phyloP scores from a whole-genome alignment of 92 coral and sea anemone species.

The Phenganax subtilis region DNA sequence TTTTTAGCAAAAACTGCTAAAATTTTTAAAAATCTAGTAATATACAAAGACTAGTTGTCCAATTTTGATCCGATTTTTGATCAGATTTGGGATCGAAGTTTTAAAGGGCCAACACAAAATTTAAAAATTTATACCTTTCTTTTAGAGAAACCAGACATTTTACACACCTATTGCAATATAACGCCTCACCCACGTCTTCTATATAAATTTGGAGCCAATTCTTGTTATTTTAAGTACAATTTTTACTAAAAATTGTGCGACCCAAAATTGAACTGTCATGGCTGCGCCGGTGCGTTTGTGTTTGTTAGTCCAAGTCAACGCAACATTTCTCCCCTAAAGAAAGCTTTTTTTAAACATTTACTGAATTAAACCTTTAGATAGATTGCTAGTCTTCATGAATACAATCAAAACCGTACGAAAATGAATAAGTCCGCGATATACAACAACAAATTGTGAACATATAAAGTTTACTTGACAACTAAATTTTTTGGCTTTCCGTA shows the following conservation, averaged over 20 bases:
- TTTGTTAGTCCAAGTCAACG: slow-evolving; percentile 24
- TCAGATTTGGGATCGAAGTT: slow-evolving; percentile 11
- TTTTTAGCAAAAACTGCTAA: slow-evolving; percentile 3
- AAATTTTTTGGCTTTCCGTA: slow-evolving; percentile 16
- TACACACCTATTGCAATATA: not conserved
- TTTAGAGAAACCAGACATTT: not conserved
- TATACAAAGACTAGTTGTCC: slow-evolving; percentile 22
- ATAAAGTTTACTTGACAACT: not conserved
- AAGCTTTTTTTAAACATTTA: not conserved
- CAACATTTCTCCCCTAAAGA: slow-evolving; percentile 13
- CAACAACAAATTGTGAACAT: not conserved
- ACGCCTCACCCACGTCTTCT: not conserved
- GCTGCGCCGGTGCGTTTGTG: slow-evolving; percentile 24
- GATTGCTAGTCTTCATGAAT: slow-evolving; percentile 12
- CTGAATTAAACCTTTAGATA: slow-evolving; percentile 16
- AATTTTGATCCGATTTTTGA: slow-evolving; percentile 41
- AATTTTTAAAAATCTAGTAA: slow-evolving; percentile 23
- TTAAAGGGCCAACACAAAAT: slow-evolving; percentile 10
- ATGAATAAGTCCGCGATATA: not conserved
- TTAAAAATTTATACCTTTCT: not conserved
- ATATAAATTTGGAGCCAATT: not conserved
- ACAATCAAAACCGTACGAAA: not conserved
- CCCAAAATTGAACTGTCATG: slow-evolving; percentile 19
- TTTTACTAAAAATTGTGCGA: slow-evolving; percentile 21
- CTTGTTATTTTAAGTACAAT: not conserved